These are phyloP conservation scores for Caenorhabditis sp. DNA, from an alignment of 2,888 invertebrate genomes.

Conservation along the genomic window DNA sequence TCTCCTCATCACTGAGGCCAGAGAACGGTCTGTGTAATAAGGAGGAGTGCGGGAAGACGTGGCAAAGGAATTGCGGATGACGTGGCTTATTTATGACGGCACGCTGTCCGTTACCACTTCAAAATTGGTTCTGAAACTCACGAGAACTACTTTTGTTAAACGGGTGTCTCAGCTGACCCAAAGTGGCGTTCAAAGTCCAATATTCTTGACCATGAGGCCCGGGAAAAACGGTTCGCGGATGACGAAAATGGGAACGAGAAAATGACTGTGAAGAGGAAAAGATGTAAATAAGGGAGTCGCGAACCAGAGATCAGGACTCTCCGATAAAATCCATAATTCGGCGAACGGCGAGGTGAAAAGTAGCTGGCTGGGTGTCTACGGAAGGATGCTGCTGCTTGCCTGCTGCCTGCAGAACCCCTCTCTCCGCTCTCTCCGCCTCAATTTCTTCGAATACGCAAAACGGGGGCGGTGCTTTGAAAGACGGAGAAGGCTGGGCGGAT, in stretches of 20 bases:
- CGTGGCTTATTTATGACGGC: slow-evolving; percentile 21
- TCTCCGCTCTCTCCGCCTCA: slow-evolving; percentile 3
- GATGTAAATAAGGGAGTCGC: slow-evolving; percentile 14
- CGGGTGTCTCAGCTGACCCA: slow-evolving; percentile 42
- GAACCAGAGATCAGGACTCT: slow-evolving; percentile 38
- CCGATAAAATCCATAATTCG: slow-evolving; percentile 56
- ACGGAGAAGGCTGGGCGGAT: slow-evolving; percentile 2
- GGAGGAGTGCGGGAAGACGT: slow-evolving; percentile 21
- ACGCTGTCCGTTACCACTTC: background rate
- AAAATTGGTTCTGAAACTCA: slow-evolving; percentile 25
- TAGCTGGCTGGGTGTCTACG: slow-evolving; percentile 20
- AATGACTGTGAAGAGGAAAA: background rate
- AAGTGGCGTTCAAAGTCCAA: slow-evolving; percentile 37
- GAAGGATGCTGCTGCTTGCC: slow-evolving; percentile 14
- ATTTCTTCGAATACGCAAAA: slow-evolving; percentile 22
- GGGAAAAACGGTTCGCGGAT: background rate
- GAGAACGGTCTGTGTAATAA: slow-evolving; percentile 46
- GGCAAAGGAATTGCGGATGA: slow-evolving; percentile 13
- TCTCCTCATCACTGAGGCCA: slow-evolving; percentile 45
- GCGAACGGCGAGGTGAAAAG: slow-evolving; percentile 38
- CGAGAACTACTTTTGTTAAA: slow-evolving; percentile 21
- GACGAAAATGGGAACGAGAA: background rate
- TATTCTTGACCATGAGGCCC: slow-evolving; percentile 47
- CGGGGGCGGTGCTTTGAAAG: slow-evolving; percentile 25
- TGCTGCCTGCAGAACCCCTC: too few relatives aligned